A percentile compares a stretch with the other conserved stretches of the same genome.
Evolutionary conservation across 1,140 invertebrate genomes (phyloP).

Genomic region (Euwallacea similis): DNA sequence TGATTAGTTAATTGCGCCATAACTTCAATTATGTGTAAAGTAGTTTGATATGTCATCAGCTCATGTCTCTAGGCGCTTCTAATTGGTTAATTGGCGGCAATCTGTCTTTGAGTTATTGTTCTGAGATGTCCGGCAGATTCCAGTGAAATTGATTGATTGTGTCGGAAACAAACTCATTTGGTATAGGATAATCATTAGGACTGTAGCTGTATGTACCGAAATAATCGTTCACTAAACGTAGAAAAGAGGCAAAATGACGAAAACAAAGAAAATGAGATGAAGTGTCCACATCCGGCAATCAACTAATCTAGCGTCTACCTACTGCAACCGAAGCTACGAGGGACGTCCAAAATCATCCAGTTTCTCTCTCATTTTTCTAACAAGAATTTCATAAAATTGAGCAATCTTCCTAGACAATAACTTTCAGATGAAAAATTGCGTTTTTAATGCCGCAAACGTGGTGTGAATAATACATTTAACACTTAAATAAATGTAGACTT

Average conservation of each 20-base stretch:
- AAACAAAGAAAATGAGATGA: conserved; percentile 36
- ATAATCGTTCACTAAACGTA: conserved; percentile 30
- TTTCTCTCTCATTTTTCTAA: too few relatives aligned
- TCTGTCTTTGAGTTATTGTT: conserved; percentile 20
- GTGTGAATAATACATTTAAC: too few relatives aligned
- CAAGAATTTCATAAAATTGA: too few relatives aligned
- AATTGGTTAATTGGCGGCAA: conserved; percentile 35
- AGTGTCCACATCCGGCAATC: conserved; percentile 41
- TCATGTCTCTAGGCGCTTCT: conserved; percentile 21
- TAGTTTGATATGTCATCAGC: conserved; percentile 34
- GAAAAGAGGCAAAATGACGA: conserved; percentile 30
- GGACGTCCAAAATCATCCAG: too few relatives aligned
- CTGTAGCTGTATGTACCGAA: conserved; percentile 14
- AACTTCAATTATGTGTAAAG: conserved; percentile 30
- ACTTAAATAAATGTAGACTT: too few relatives aligned
- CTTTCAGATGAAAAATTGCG: too few relatives aligned
- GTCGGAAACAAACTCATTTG: too few relatives aligned
- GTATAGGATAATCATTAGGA: too few relatives aligned
- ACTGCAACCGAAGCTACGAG: neutral
- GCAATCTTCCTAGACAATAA: too few relatives aligned
- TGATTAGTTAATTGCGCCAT: conserved; percentile 27
- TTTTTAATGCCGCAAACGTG: too few relatives aligned
- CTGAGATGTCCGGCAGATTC: neutral
- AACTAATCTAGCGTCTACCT: conserved; percentile 38
- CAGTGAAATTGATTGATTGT: too few relatives aligned